Percentiles rank a stretch among this genome's conserved stretches.
These are phyloP conservation scores for Drosophila busckii DNA, from an alignment of 1,140 invertebrate genomes.

Conservation along the genomic window DNA sequence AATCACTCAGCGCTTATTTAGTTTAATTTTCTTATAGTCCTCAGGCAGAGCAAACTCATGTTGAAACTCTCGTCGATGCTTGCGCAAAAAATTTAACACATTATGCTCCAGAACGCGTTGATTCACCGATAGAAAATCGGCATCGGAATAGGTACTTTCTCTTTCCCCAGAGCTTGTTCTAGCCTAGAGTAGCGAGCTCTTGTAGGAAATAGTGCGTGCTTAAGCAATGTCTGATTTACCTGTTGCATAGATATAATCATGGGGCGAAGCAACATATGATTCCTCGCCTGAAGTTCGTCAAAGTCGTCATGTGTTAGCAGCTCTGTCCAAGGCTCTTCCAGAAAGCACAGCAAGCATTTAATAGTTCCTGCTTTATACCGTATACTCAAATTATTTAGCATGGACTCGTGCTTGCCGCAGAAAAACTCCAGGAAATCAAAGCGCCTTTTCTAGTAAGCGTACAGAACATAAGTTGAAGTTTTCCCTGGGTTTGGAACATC, in stretches of 20 bases:
- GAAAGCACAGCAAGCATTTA: slow-evolving; percentile 37
- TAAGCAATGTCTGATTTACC: slow-evolving; percentile 7
- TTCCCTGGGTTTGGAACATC: too few relatives aligned
- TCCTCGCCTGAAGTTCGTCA: slow-evolving; percentile 28
- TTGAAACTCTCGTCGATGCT: slow-evolving; percentile 40
- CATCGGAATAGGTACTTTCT: not conserved
- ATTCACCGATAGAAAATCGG: slow-evolving; percentile 22
- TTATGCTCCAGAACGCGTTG: slow-evolving; percentile 36
- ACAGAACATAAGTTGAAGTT: not conserved
- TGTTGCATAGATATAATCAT: not conserved
- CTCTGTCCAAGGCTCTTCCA: slow-evolving; percentile 63
- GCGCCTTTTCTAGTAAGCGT: slow-evolving; percentile 8
- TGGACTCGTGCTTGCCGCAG: slow-evolving; percentile 51
- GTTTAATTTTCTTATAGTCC: slow-evolving; percentile 32
- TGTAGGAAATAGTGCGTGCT: not conserved
- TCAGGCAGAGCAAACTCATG: slow-evolving; percentile 56
- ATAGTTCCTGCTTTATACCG: slow-evolving; percentile 27
- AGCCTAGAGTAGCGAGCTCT: too few relatives aligned
- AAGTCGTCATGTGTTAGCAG: slow-evolving; percentile 56
- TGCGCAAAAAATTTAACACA: slow-evolving; percentile 44
- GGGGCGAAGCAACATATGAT: slow-evolving; percentile 27
- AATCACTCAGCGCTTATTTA: too few relatives aligned
- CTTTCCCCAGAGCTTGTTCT: too few relatives aligned
- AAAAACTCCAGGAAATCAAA: slow-evolving; percentile 58
- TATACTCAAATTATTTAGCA: slow-evolving; percentile 48